Percentiles rank a stretch among this genome's conserved stretches.
Evolutionary conservation across 2,888 invertebrate species (phyloP).

Genomic region (Erynnis tages): DNA sequence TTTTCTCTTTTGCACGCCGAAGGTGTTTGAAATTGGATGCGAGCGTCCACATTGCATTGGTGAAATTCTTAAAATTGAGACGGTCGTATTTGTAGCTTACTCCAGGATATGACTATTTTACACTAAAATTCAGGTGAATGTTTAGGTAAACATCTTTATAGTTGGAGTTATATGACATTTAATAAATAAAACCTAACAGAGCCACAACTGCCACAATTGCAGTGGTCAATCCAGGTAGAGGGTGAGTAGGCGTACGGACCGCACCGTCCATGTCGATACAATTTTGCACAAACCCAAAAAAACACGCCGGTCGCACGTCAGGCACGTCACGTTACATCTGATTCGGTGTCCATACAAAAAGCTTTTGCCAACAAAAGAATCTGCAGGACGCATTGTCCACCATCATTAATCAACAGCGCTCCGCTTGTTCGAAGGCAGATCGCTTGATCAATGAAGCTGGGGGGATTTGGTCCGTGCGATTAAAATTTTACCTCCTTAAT

Average conservation of each 20-base stretch:
- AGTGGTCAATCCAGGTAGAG: conserved; percentile 16
- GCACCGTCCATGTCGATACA: conserved; percentile 3
- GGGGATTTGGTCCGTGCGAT: conserved; percentile 46
- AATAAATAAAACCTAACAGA: no score
- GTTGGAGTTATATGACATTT: no score
- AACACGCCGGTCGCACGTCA: conserved; percentile 41
- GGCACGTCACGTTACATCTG: conserved; percentile 63
- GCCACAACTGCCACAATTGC: background rate
- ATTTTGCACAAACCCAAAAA: conserved; percentile 41
- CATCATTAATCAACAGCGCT: conserved; percentile 78
- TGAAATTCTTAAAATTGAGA: no score
- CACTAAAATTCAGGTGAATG: no score
- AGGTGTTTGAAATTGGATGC: no score
- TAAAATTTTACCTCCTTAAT: conserved; percentile 55
- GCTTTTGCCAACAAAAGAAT: conserved; percentile 73
- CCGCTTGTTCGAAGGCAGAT: conserved; percentile 67
- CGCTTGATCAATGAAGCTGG: conserved; percentile 61
- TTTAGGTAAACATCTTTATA: no score
- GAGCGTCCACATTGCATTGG: no score
- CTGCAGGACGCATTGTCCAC: conserved; percentile 73
- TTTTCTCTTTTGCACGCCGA: no score
- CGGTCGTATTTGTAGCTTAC: no score
- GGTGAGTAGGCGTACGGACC: background rate
- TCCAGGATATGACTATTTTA: no score
- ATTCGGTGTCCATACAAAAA: conserved; percentile 74